Evolutionary conservation across 2,888 invertebrate species (phyloP), one percentile per base, ranked within the genome.

Genomic region (Pachycephus smyrnensis): DNA sequence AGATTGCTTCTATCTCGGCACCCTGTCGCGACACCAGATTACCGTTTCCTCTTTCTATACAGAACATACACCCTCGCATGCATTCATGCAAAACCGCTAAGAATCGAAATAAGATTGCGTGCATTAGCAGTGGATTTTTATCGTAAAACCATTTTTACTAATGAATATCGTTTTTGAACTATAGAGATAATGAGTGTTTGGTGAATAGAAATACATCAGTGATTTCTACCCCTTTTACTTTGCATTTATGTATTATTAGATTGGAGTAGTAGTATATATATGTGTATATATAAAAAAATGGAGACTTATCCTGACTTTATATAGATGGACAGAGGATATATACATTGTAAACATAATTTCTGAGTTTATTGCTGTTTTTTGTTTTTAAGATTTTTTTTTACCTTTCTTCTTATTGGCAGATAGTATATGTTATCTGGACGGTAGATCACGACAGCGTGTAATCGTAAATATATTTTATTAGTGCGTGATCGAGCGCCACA

Each of bases 1-100:
- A 89, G 91, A 90, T 91, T 91, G 89, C 87, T 86, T 88, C 87
- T 91, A 91, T 90, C 91, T 89, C 86, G 88, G 88, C 88, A 86
- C 87, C 88, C 90, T 87, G 90, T 88, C 86, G 88, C 79, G 84
- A 86, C 77, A 81, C 81, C 82, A 87, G 87, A 89, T 89, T 89
- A 87, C 86, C 87, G 87, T 90, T 91, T 90, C 90, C 90, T 89
- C 87, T 90, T 89, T 87, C 88, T 86, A 84, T 80, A 82, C 73
- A 69, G 78, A 80, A 80, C 55, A 35, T 35, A 35, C 35, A 55
- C 55, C 55, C 55, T 55, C 55, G 55, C 23, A 55, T 55, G 55
- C 55, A 55, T 55, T 55, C 55, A 55, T 23, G 55, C 55, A 55
- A 23, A 55, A 55, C 55, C 23, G 55, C 9, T 23, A 23, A 23